Base-by-base conservation (phyloP, 1,140 invertebrate genomes). In the Akabosia matsudoensis region DNA sequence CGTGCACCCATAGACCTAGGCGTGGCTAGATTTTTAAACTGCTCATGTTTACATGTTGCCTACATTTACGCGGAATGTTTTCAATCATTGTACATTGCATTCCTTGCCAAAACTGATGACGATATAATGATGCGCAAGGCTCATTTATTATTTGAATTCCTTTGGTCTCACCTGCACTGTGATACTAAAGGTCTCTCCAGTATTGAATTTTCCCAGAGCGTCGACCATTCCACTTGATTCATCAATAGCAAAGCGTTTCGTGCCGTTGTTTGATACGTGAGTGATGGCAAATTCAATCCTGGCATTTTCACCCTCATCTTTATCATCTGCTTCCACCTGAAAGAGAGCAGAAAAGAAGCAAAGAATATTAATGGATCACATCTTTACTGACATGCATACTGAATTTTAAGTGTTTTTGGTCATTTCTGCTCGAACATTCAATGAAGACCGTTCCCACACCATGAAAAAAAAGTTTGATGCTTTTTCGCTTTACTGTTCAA, bases 191-290 rank as follows among this genome's bases (percentile, higher is more conserved):
- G 94, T 92, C 82, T 95, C 93, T 0, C 93, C 94, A 0, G 93
- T 92, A 82, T 91, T 89, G 0, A 96, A 83, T 77, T 92, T 91
- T 3, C 92, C 91, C 16, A 84, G 74, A 26, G 85, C 83, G 74
- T 87, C 84, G 2, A 96, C 90, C 34, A 90, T 86, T 24, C 94
- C 94, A 14, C 90, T 91, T 75, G 88, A 87, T n/a, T 91, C 88
- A 82, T 96, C 90, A 78, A 96, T 94, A 80, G 89, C 89, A 82
- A 96, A 96, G 84, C 93, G 94, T 71, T 90, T 91, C 37, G 88
- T 87, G 0, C 93, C 94, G 83, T 94, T 95, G 84, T 95, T 96
- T 45, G 93, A 94, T 2, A 96, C 92, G 84, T 95, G 93, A 83
- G 93, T 92, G 76, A 96, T 92, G 76, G 89, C 90, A 86, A 95